Percentiles rank a stretch among this genome's conserved stretches.
Evolutionary conservation across 2,113 vertebrate species (phyloP).

Genomic region (Hemiscyllium ocellatum): DNA sequence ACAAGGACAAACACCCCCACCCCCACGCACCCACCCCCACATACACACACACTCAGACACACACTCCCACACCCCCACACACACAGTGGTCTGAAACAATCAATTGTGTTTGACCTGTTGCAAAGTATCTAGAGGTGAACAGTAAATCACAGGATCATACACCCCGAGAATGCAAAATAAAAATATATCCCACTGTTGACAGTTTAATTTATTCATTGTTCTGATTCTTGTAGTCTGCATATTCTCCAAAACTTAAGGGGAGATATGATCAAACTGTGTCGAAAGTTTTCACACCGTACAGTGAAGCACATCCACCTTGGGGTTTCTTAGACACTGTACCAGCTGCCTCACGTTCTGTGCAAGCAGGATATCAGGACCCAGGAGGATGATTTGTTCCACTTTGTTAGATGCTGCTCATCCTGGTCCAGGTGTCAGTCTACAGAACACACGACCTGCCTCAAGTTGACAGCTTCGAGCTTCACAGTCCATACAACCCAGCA

Average conservation of each 20-base stretch:
- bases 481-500: neutral
- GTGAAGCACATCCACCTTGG: neutral
- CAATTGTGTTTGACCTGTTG: neutral
- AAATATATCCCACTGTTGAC: neutral
- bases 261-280: neutral
- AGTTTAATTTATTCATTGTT: neutral
- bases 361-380: neutral
- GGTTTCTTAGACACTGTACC: neutral
- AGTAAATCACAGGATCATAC: neutral
- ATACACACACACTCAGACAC: too few species aligned
- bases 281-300: neutral
- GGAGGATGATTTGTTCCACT: constrained; percentile 19
- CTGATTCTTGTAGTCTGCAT: neutral
- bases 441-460: neutral
- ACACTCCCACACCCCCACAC: too few species aligned
- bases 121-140: neutral
- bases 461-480: constrained; percentile 16
- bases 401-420: neutral
- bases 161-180: neutral
- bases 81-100: neutral
- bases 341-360: neutral
- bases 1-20: too few species aligned
- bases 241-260: neutral
- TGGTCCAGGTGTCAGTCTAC: neutral
- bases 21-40: too few species aligned